A percentile compares a stretch with the other conserved stretches of the same genome.
These are phyloP conservation scores for Aspidiotus rigidus DNA, from an alignment of 2,888 invertebrate genomes.

Conservation along the genomic window DNA sequence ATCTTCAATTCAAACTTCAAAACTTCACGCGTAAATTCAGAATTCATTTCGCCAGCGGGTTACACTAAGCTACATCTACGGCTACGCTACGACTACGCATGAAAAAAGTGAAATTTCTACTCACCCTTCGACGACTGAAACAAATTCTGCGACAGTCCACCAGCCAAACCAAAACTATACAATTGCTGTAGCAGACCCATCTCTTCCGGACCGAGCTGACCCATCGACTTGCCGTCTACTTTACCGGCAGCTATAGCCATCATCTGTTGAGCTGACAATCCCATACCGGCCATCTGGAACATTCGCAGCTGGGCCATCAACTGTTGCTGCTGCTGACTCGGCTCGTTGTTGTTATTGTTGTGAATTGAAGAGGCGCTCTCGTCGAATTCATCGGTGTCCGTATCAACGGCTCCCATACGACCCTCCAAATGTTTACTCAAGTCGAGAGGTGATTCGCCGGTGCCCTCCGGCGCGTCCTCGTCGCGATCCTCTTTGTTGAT, in stretches of 20 bases:
- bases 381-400: conserved; percentile 47
- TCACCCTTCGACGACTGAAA: conserved; percentile 35
- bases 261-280: conserved; percentile 41
- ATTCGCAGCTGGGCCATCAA: conserved; percentile 46
- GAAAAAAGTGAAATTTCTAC: conserved; percentile 9
- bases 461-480: conserved; percentile 39
- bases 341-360: conserved; percentile 43
- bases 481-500: conserved; percentile 38
- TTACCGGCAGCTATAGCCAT: conserved; percentile 43
- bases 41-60: too few relatives aligned
- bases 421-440: conserved; percentile 55
- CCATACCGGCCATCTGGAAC: conserved; percentile 46
- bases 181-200: conserved; percentile 52
- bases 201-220: conserved; percentile 44
- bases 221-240: conserved; percentile 42
- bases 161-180: conserved; percentile 43
- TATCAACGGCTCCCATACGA: conserved; percentile 43
- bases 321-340: conserved; percentile 38
- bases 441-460: conserved; percentile 67
- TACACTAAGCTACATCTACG: too few relatives aligned
- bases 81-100: too few relatives aligned
- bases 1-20: too few relatives aligned
- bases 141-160: conserved; percentile 34
- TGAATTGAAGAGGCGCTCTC: conserved; percentile 42
- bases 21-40: too few relatives aligned